A percentile compares a stretch with the other conserved stretches of the same genome.
Evolutionary conservation across 2,888 invertebrate species (phyloP).

Genomic region (Tridacna crocea): DNA sequence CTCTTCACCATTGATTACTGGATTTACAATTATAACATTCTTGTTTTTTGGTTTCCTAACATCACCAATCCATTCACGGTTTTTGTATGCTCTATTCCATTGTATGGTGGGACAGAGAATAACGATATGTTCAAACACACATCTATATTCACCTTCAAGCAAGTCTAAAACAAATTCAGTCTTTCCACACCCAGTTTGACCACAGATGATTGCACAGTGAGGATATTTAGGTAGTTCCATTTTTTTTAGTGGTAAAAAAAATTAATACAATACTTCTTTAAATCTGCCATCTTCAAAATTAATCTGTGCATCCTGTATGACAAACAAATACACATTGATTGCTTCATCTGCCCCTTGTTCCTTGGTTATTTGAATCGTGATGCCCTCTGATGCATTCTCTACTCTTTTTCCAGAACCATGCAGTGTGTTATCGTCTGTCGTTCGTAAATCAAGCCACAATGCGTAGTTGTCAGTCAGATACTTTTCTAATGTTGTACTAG

Average conservation of each 20-base stretch:
- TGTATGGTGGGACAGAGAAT: constrained; percentile 52
- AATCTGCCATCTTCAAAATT: no score
- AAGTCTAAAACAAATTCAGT: no score
- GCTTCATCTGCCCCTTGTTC: constrained; percentile 28
- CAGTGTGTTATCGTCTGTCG: constrained; percentile 51
- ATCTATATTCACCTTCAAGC: no score
- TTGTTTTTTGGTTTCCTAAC: constrained; percentile 41
- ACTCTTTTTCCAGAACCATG: constrained; percentile 54
- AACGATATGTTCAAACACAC: no score
- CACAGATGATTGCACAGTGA: no score
- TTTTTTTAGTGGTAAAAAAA: no score
- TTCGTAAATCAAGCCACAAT: no score
- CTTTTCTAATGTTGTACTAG: constrained; percentile 35
- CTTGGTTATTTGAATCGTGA: no score
- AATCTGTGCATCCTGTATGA: constrained; percentile 56
- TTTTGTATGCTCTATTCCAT: constrained; percentile 46
- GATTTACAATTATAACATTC: no score
- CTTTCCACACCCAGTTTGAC: no score
- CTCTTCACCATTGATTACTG: no score
- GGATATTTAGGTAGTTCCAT: constrained; percentile 50
- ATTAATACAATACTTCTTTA: no score
- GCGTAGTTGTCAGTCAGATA: constrained; percentile 43
- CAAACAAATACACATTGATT: constrained; percentile 55
- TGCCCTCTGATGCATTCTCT: constrained; percentile 52
- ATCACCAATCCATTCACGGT: constrained; percentile 36